Base-by-base conservation (phyloP, 1,140 invertebrate genomes). In the Ceratina australensis region DNA sequence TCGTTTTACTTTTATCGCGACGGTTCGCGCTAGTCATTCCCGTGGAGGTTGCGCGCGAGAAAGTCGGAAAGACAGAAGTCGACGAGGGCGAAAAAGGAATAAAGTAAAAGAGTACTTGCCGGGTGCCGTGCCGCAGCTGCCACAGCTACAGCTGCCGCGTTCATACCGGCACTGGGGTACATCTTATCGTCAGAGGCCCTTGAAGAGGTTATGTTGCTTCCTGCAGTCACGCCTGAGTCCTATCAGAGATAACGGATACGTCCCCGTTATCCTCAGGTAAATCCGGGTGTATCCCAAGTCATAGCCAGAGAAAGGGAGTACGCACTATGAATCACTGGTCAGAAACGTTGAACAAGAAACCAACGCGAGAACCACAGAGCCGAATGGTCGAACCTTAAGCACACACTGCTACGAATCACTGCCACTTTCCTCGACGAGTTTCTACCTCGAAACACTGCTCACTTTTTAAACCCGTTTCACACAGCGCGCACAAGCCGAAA, bases 101-200 rank as follows among this genome's bases (percentile, higher is more conserved):
- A n/a, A 59, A 67, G 50, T 18, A 64, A 67, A 65, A 69, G n/a
- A n/a, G 49, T 66, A 88, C 90, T 90, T 92, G 94, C 93, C 92
- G 93, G 93, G 91, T 94, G 94, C 82, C 94, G 90, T 50, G 93
- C 93, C 73, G 93, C 93, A 88, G 93, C 93, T 85, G 93, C 94
- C 81, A 93, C 94, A 72, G 93, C 93, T 83, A 93, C 93, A 89
- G 93, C 93, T 89, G 93, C 93, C 59, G 81, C 93, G 88, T 94
- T 94, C 90, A 94, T 94, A 84, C 93, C 91, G 89, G 93, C 92
- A 88, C 91, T 93, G 50, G 93, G 93, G 86, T 93, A 94, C 93
- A 94, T 94, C 84, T 91, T 92, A 88, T 81, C 78, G 76, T 71
- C 68, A 72, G 26, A 68, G 61, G 20, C 49, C 73, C 59, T 80